Evolutionary conservation across 2,113 vertebrate genomes (phyloP).

Genomic region (Paedocypris sp.): DNA sequence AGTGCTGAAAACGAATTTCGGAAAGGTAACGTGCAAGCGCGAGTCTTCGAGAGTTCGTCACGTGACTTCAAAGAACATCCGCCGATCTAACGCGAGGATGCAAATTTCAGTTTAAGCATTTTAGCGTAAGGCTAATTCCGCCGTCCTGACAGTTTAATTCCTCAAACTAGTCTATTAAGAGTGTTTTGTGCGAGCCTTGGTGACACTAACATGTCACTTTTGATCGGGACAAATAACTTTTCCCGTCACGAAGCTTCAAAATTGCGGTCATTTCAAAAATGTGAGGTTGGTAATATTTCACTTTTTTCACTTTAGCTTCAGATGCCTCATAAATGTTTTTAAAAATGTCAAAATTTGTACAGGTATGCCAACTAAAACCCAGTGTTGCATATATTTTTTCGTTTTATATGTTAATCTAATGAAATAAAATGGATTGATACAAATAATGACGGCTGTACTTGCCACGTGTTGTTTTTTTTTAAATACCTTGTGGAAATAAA

Average conservation of each 20-base stretch:
- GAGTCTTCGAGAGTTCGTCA: slow-evolving; percentile 30
- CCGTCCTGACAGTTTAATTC: background rate
- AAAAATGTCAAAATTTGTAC: no score
- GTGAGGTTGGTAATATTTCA: slow-evolving; percentile 38
- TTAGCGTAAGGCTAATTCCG: background rate
- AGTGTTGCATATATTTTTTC: no score
- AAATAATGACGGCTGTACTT: no score
- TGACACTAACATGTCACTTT: slow-evolving; percentile 42
- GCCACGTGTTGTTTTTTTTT: no score
- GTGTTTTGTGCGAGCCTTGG: background rate
- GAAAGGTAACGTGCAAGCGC: background rate
- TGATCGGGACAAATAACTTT: background rate
- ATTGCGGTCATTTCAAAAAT: slow-evolving; percentile 12
- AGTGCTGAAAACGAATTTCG: background rate
- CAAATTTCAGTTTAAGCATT: background rate
- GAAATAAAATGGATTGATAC: no score
- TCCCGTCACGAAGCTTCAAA: background rate
- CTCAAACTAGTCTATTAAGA: background rate
- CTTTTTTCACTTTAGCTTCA: background rate
- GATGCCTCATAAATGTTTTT: background rate
- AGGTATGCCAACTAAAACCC: no score
- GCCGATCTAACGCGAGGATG: background rate
- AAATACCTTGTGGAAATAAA: no score
- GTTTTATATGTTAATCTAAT: no score
- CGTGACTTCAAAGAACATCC: slow-evolving; percentile 50